A percentile compares a stretch with the other conserved stretches of the same genome.
Conservation (phyloP, 2,797 vertebrate genomes). For the Peromyscus attwateri region DNA sequence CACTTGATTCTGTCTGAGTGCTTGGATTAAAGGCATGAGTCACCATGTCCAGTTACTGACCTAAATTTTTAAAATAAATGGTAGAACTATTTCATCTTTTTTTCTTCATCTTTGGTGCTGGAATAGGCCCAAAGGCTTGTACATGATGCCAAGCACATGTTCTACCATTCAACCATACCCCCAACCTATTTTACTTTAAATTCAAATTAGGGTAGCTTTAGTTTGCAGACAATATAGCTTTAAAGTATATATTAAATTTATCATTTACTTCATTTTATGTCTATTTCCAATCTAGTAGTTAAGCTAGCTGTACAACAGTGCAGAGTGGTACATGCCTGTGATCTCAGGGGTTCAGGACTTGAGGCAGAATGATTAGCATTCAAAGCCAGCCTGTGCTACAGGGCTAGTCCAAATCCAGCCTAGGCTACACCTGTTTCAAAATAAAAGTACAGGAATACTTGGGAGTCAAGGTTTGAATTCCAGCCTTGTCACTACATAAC, state of each 20-base stretch:
- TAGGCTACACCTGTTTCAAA: not conserved
- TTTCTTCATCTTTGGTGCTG: not conserved
- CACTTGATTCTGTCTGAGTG: not conserved
- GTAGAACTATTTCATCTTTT: not conserved
- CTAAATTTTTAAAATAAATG: constrained; percentile 6
- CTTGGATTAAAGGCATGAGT: not conserved
- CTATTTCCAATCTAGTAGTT: constrained; percentile 16
- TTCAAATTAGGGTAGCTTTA: constrained; percentile 32
- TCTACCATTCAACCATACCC: not conserved
- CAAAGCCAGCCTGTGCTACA: not conserved
- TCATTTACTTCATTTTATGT: not conserved
- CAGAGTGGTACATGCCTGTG: not conserved
- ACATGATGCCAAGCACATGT: not conserved
- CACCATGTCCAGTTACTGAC: not conserved
- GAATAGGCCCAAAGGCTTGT: not conserved
- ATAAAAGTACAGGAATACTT: not conserved
- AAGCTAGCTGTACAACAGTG: not conserved
- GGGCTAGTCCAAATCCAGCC: too few relatives aligned
- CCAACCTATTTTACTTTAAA: constrained; percentile 41
- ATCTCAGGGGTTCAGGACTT: not conserved
- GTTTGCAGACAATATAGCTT: not conserved
- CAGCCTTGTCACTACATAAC: not conserved
- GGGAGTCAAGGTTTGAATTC: not conserved
- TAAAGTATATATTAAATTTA: constrained; percentile 46
- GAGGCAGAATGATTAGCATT: not conserved